Base-by-base conservation (phyloP, 2,888 invertebrate species). In the Pandemis cinnamomeana region DNA sequence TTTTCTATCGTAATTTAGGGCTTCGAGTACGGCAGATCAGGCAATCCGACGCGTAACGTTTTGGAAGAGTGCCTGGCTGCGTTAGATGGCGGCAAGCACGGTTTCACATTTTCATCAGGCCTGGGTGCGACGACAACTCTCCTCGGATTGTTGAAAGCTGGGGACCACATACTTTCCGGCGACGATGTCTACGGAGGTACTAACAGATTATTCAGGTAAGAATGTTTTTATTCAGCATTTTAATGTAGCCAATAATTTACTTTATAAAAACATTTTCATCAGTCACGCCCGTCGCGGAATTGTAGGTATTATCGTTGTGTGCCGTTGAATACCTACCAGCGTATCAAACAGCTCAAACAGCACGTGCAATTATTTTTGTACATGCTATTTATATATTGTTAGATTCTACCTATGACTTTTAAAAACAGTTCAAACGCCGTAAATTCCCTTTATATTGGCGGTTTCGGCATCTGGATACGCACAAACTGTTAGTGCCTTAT, bases 171-270 rank as follows among this genome's bases (percentile, higher is more conserved):
- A 11, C 89, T 99, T 61, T 96, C 97, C 82, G 96, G 97, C 76
- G 98, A 99, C 88, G 99, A 99, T 90, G 95, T 99, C 5, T 99
- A 99, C 85, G 99, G 99, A 70, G 99, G 99, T 36, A 98, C 98
- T 0, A 97, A 97, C 84, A 95, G 98, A 80, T 85, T 96, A 60
- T 92, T 96, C 77, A 93, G 93, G 89, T 95, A 91, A 80, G 76
- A 36, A 75, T 58, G 10, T 10, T 60, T 60, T 44, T 8, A 4
- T 10, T 20, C 41, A 42, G 0, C 15, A 20, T 55, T 7, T 55
- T 48, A 48, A 7, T 11, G 48, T 48, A 48, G 2, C 5, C 5
- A 53, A 48, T 48, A 48, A 44, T 44, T 44, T 44, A 36, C 27
- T 36, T 36, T 36, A 36, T 36, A 36, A 36, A 36, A 36, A 36